phyloP scores from a whole-genome alignment of 2,888 invertebrate genomes.

The Epicampocera succincta region DNA sequence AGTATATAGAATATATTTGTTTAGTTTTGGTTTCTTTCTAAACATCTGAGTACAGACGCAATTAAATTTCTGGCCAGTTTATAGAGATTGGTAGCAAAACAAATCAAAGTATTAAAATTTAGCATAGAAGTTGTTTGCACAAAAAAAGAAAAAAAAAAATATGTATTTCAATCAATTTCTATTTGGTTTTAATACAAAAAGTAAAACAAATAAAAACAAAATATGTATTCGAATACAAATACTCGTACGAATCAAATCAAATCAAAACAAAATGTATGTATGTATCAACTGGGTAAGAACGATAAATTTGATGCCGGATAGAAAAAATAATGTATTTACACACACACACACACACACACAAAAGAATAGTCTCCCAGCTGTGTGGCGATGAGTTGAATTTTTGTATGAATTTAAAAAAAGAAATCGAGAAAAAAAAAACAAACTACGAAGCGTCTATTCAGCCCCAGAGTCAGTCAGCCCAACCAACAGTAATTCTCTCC shows the following conservation, averaged over 20 bases:
- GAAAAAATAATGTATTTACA: neutral
- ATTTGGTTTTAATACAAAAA: constrained; percentile 52
- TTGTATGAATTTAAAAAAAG: constrained; percentile 13
- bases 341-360: neutral
- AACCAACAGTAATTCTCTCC: neutral
- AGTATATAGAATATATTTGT: too few relatives aligned
- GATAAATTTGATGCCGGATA: constrained; percentile 26
- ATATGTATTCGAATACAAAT: constrained; percentile 59
- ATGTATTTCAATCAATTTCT: constrained; percentile 65
- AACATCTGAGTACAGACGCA: constrained; percentile 39
- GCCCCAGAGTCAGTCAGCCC: constrained; percentile 1
- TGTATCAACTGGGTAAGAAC: neutral
- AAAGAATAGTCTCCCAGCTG: constrained; percentile 15
- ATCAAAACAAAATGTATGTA: constrained; percentile 47
- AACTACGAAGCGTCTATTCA: constrained; percentile 8
- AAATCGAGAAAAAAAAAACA: neutral
- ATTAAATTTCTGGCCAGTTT: constrained; percentile 45
- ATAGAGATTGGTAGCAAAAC: constrained; percentile 14
- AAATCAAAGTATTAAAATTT: constrained; percentile 54
- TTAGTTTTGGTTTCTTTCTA: constrained; percentile 4
- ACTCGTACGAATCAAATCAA: constrained; percentile 33
- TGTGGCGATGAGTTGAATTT: constrained; percentile 7
- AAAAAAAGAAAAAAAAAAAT: constrained; percentile 47
- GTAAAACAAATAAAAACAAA: constrained; percentile 46
- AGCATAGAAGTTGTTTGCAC: constrained; percentile 19